Evolutionary conservation across 2,888 invertebrate species (phyloP).

Genomic region (Drosophila fungiperda): DNA sequence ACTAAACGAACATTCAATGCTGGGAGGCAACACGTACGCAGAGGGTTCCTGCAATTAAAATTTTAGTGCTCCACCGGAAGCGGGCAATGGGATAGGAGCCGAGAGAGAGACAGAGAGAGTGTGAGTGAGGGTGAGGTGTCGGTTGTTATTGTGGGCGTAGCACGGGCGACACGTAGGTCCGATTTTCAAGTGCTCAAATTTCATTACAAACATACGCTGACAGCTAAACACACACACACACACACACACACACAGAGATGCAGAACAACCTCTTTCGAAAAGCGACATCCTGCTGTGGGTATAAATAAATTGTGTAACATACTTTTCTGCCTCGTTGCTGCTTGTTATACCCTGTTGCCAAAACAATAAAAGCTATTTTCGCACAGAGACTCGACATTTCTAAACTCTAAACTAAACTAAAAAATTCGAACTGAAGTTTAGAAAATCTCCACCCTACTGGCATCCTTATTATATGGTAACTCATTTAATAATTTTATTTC

Average conservation of each 20-base stretch:
- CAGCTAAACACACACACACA: constrained; percentile 20
- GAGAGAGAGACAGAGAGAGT: neutral
- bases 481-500: no score
- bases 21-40: constrained; percentile 65
- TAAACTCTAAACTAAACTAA: neutral
- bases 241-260: constrained; percentile 2
- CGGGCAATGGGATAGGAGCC: neutral
- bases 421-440: neutral
- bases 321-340: constrained; percentile 49
- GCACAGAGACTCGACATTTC: neutral
- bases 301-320: constrained; percentile 74
- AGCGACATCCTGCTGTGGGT: constrained; percentile 64
- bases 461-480: no score
- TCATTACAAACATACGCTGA: constrained; percentile 44
- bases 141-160: constrained; percentile 25
- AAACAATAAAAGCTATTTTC: neutral
- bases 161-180: constrained; percentile 48
- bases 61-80: constrained; percentile 62
- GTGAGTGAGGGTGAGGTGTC: neutral
- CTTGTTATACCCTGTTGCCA: neutral
- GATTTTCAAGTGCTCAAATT: constrained; percentile 56
- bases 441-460: neutral
- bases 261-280: constrained; percentile 51
- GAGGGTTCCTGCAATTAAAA: constrained; percentile 76
- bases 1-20: constrained; percentile 70